Base-by-base conservation (phyloP, 30 jellyfish, hydroid and myxozoan species). In the Aurelia sp. region DNA sequence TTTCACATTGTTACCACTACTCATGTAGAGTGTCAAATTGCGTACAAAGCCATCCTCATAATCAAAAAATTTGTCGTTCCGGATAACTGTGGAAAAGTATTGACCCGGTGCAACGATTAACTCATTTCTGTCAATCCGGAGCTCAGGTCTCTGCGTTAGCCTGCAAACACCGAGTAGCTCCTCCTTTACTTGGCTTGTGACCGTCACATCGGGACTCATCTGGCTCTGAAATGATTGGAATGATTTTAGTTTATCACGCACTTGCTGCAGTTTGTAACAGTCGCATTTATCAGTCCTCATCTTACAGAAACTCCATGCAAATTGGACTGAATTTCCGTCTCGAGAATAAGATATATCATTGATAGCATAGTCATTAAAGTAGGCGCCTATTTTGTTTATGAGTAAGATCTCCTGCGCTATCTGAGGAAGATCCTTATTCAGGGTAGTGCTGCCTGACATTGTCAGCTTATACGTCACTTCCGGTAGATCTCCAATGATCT, bases 31-130 rank as follows among this genome's bases (percentile, higher is more conserved):
- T 5, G 79, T 74, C 21, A 90, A 68, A 69, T 79, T 94, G 50
- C 97, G 59, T 63, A 96, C 80, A 52, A 12, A 37, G 63, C 99
- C 97, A 62, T 89, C 96, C 74, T 89, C 97, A 47, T 33, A 6
- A 50, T 94, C 96, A 73, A 31, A 30, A 52, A 89, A 94, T 23
- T 95, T 91, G 33, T 71, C 77, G 71, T 70, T 64, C 8, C 97
- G 92, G 4, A 92, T 88, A 10, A 19, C 95, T 20, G 74, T 67
- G 12, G 88, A 63, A 55, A 82, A 67, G 6, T 55, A 62, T n/a
- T 86, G 96, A 23, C 99, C 95, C 21, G 84, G 90, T 13, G 68
- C 61, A 13, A 94, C 92, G 15, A 59, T 53, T 1, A 89, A 52
- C 13, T 69, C 85, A 62, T 44, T 82, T 58, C 76, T 55, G 61